These are phyloP conservation scores for Sphinx pinastri DNA, from an alignment of 2,888 invertebrate genomes.

Conservation along the genomic window DNA sequence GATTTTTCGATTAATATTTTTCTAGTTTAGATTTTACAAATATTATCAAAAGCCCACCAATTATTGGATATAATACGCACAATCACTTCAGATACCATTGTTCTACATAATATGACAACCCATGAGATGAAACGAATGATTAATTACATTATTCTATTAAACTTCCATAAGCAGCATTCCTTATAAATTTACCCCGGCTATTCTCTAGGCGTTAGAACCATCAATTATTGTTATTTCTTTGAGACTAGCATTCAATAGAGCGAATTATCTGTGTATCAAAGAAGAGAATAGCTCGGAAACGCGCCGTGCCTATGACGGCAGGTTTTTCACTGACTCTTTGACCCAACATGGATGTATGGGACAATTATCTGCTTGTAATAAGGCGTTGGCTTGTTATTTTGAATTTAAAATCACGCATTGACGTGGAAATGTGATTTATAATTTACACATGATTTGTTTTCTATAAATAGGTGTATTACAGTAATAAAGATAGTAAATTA, in stretches of 20 bases:
- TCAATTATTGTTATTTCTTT: constrained; percentile 43
- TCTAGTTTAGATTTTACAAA: no score
- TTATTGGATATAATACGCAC: not conserved
- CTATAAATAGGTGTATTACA: not conserved
- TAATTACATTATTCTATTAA: constrained; percentile 16
- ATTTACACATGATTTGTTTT: not conserved
- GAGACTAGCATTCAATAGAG: constrained; percentile 53
- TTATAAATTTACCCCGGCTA: not conserved
- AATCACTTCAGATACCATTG: not conserved
- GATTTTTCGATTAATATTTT: not conserved
- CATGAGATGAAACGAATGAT: not conserved
- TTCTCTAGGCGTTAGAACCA: constrained; percentile 26
- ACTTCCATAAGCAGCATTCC: constrained; percentile 2
- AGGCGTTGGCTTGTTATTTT: not conserved
- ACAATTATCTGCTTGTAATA: constrained; percentile 31
- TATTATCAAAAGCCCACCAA: no score
- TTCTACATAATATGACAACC: not conserved
- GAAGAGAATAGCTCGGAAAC: constrained; percentile 52
- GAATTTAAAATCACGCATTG: not conserved
- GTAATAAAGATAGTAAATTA: not conserved
- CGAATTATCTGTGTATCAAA: constrained; percentile 51
- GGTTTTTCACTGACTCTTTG: constrained; percentile 56
- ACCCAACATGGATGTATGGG: constrained; percentile 47
- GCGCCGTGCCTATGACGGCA: constrained; percentile 53
- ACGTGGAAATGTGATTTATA: not conserved